A percentile compares a stretch with the other conserved stretches of the same genome.
These are phyloP conservation scores for Xestia rhomboidea DNA, from an alignment of 2,888 invertebrate genomes.

Conservation along the genomic window DNA sequence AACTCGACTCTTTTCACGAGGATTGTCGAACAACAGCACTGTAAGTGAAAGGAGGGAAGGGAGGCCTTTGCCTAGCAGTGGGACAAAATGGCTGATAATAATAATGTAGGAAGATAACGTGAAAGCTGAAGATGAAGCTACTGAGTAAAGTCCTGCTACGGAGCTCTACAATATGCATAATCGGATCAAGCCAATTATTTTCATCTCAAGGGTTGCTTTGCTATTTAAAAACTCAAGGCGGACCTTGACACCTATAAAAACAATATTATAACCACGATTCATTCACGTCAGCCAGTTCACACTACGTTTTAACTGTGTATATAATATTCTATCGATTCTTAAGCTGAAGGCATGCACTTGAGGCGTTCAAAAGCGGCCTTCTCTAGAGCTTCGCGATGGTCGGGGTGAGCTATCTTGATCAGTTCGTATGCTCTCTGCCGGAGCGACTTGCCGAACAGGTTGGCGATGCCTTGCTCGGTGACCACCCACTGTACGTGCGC, in stretches of 20 bases:
- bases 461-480: conserved; percentile 97
- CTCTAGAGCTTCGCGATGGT: conserved; percentile 95
- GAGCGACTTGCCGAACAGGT: conserved; percentile 96
- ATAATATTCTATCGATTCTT: conserved; percentile 55
- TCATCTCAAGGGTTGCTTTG: background rate
- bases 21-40: too few relatives aligned
- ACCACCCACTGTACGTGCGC: conserved; percentile 98
- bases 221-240: background rate
- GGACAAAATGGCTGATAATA: too few relatives aligned
- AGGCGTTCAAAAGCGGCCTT: conserved; percentile 96
- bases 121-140: background rate
- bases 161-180: background rate
- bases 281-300: conserved; percentile 22
- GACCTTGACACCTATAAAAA: background rate
- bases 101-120: background rate
- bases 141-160: background rate
- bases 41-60: too few relatives aligned
- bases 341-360: conserved; percentile 93
- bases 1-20: too few relatives aligned
- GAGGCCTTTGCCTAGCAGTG: too few relatives aligned
- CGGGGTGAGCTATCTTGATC: conserved; percentile 97
- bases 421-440: conserved; percentile 97
- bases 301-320: conserved; percentile 5
- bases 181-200: background rate
- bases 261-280: conserved; percentile 11